Base-by-base conservation (phyloP, 2,797 vertebrate genomes). In the Oryzias sinensis region DNA sequence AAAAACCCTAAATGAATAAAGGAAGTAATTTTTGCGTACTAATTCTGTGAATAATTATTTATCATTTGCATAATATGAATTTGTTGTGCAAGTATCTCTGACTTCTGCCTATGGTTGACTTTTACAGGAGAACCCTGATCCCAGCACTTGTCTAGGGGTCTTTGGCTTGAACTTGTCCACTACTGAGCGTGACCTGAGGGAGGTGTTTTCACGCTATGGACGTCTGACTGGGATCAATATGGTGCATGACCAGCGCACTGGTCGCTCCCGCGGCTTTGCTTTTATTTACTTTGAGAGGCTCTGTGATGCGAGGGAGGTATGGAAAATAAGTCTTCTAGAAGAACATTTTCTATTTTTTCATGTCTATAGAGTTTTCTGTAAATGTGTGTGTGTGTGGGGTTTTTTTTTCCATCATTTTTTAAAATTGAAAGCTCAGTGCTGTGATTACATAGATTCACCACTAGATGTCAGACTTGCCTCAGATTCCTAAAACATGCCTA, bases 121-220 rank as follows among this genome's bases (percentile, higher is more conserved):
- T 64, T 78, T 81, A 57, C 85, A 97, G 97, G 94, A 93, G 2
- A 97, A 97, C 83, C 95, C 95, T 68, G 95, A 97, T 83, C 95
- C 95, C 9, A 97, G 95, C 82, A 95, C 33, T 11, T 97, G 96
- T 80, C 89, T 97, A 45, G 95, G 95, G 53, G 94, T 98, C 61
- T 98, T 98, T 85, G 94, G 95, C 58, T 88, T 97, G 88, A 97
- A 95, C 89, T 90, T 97, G 69, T 97, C 97, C 80, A 98, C 96
- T 53, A 96, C 95, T 22, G 95, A 97, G 88, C 90, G 94, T 44
- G 96, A 98, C 83, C 81, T 98, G 66, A 91, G 94, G 71, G 95
- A 97, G 82, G 95, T 98, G 40, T 98, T 98, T 82, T 94, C 94
- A 9, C 93, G 94, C 52, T 94, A 96, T 0, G 95, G 96, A 53